Percentiles rank a stretch among this genome's conserved stretches.
Conservation (phyloP, 2,113 vertebrate species). For the Caretta caretta region DNA sequence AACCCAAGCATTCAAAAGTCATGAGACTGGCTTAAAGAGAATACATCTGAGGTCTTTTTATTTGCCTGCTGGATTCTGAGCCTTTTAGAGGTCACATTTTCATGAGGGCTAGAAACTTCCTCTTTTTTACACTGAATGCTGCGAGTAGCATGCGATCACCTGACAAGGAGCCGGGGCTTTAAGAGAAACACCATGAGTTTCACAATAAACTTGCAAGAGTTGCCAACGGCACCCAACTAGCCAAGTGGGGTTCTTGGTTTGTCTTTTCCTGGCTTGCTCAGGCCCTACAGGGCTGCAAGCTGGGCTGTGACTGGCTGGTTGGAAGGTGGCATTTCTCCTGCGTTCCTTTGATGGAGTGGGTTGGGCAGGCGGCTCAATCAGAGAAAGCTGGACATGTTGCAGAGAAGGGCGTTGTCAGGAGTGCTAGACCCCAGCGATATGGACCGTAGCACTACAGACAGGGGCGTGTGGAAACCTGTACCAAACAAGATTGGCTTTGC, state of each 20-base stretch:
- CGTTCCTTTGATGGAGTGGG: background rate
- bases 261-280: background rate
- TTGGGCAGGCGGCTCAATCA: no score
- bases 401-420: background rate
- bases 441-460: background rate
- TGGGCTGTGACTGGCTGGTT: no score
- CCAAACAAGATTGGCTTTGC: background rate
- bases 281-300: background rate
- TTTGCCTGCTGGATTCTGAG: background rate
- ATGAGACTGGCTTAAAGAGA: no score
- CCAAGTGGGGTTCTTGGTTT: background rate
- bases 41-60: background rate
- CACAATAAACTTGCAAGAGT: background rate
- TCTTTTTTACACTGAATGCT: background rate
- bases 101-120: background rate
- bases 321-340: background rate
- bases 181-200: background rate
- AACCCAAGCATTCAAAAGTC: background rate
- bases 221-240: background rate
- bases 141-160: background rate
- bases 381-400: background rate
- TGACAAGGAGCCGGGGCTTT: background rate
- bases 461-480: background rate
- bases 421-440: background rate
- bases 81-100: background rate